Evolutionary conservation across 2,888 invertebrate species (phyloP), one percentile per base, ranked within the genome.

Genomic region (Idaea dimidiata): DNA sequence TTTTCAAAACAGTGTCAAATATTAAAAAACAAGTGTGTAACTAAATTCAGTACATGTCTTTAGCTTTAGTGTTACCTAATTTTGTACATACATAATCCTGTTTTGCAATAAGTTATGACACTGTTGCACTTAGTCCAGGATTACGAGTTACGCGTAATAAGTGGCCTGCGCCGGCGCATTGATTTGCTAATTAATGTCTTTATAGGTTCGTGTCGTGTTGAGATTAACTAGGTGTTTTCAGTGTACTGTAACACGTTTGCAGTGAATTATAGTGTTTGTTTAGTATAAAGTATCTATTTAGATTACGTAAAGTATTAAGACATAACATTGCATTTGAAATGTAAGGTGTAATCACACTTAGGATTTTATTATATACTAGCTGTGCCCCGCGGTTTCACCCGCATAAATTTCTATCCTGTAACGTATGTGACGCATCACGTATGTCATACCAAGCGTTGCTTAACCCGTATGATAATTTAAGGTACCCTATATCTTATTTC

Each of bases 21-120:
- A 8, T n/a, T n/a, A 32, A 8, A 32, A n/a, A n/a, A n/a, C n/a
- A n/a, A n/a, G 32, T 32, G 32, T 10, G 32, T 32, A 32, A 8
- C 10, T 0, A 32, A 32, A 6, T 6, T 32, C 32, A 10, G n/a
- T 3, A 24, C 24, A 24, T 1, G 24, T 24, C 24, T 24, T 3
- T n/a, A 17, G 56, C 64, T 73, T 72, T 66, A 69, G 71, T 78
- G 81, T 88, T 88, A 87, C 79, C 83, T 85, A 86, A 87, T 79
- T 66, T 73, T 76, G 80, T 80, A n/a, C 82, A 62, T 66, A 65
- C 71, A 68, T 68, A 71, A 71, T 78, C 80, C 76, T 77, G 74
- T 73, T 73, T 70, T 64, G 63, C 59, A 61, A 62, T 32, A 60
- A 59, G 66, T 69, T 64, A 64, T 59, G 59, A 63, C 59, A 66